Evolutionary conservation across 2,888 invertebrate species (phyloP), one percentile per base, ranked within the genome.

Genomic region (Hedychridium roseum): DNA sequence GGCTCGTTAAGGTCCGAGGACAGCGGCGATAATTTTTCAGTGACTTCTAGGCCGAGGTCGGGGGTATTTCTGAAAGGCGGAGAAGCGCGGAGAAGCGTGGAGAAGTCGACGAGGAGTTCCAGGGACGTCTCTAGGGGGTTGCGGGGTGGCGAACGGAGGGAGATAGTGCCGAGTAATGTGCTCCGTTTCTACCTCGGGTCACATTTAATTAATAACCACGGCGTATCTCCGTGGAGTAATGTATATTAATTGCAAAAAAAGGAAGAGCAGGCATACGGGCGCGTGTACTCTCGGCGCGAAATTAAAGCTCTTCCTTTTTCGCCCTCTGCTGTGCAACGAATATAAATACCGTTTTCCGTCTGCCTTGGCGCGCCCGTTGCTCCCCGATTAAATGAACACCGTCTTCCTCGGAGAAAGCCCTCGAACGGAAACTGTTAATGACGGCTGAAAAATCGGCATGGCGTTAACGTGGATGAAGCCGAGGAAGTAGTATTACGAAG

Each of bases 131-230:
- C 35, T 6, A 30, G 12, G 20, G 2, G 7, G 11, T n/a, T 20
- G 21, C 20, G 20, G 30, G 32, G 14, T 35, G 43, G 30, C 37
- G 38, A 14, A 15, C 34, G 48, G 40, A 37, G 38, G 32, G 27
- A 54, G 55, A 57, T 54, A 61, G 55, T 37, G 55, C 48, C 47
- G 46, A 62, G 53, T 59, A 68, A 66, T 63, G 57, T 43, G 60
- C 59, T 50, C 48, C 54, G 39, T 44, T 54, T 57, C 50, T 47
- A 41, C 39, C 41, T 31, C 31, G 55, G 54, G 50, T 59, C 59
- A 54, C 60, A 63, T 68, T 67, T 68, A 72, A 72, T 71, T 71
- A 71, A 71, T 72, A 71, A 68, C 57, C 57, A 48, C 55, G 26
- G 41, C 54, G 54, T 60, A 66, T 43, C 57, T 56, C 48, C 15